Percentiles rank a stretch among this genome's conserved stretches.
phyloP scores from a whole-genome alignment of 2,888 invertebrate genomes.

The Dynastes maya region DNA sequence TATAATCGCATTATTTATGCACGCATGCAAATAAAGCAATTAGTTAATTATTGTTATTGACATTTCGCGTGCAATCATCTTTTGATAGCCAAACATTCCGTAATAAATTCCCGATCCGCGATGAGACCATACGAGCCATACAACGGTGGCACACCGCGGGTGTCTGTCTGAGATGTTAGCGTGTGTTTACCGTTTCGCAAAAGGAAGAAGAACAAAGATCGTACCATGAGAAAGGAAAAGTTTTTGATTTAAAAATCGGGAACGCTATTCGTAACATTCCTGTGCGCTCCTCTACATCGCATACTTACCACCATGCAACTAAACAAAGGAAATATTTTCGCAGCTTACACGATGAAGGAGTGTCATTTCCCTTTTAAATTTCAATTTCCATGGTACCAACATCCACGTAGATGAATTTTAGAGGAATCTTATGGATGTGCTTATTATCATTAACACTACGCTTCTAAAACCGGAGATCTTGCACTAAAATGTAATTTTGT shows the following conservation, averaged over 20 bases:
- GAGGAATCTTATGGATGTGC: no score
- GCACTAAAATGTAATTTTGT: no score
- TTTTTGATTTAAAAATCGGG: conserved; percentile 42
- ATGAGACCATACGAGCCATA: conserved; percentile 54
- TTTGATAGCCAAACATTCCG: conserved; percentile 45
- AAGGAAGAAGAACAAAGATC: conserved; percentile 39
- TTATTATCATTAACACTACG: no score
- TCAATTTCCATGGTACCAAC: no score
- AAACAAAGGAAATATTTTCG: conserved; percentile 13
- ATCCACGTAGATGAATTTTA: no score
- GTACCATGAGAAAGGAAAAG: conserved; percentile 34
- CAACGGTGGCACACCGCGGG: conserved; percentile 66
- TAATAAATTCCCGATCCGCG: conserved; percentile 58
- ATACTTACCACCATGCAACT: background rate
- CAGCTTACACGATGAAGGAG: background rate
- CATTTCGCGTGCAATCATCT: conserved; percentile 67
- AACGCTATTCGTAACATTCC: conserved; percentile 20
- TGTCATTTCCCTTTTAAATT: no score
- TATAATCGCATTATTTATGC: conserved; percentile 53
- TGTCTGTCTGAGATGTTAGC: conserved; percentile 61
- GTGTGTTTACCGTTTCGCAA: conserved; percentile 43
- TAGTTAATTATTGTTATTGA: conserved; percentile 71
- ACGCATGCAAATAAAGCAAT: conserved; percentile 68
- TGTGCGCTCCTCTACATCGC: background rate
- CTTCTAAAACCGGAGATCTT: no score